Evolutionary conservation across 2,888 invertebrate genomes (phyloP).

Genomic region (Crematogaster levior): DNA sequence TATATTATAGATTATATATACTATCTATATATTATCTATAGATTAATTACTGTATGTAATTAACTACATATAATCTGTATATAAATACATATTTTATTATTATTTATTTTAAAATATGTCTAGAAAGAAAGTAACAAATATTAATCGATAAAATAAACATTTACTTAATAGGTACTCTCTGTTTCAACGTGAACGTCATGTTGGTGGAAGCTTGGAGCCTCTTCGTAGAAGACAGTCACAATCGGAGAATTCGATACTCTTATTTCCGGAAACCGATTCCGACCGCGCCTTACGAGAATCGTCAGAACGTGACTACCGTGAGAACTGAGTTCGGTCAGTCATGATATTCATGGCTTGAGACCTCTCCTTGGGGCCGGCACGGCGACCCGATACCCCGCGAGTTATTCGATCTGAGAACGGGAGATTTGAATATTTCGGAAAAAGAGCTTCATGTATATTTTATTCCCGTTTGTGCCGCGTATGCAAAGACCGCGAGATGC

Average conservation of each 20-base stretch:
- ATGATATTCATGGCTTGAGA: conserved; percentile 85
- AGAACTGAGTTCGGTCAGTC: conserved; percentile 82
- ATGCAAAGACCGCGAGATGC: conserved; percentile 17
- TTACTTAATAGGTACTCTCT: not conserved
- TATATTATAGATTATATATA: no score
- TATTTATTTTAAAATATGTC: no score
- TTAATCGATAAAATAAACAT: not conserved
- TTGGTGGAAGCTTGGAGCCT: not conserved
- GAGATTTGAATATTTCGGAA: conserved; percentile 83
- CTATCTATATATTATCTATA: no score
- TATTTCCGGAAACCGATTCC: conserved; percentile 74
- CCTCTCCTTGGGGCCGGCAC: conserved; percentile 79
- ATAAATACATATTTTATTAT: not conserved
- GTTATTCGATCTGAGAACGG: conserved; percentile 82
- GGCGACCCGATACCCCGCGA: conserved; percentile 78
- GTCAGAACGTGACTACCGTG: conserved; percentile 76
- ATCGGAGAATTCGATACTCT: conserved; percentile 69
- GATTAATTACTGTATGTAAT: no score
- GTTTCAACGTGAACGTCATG: not conserved
- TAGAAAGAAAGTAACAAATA: no score
- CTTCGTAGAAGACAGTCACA: conserved; percentile 38
- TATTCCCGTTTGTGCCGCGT: conserved; percentile 72
- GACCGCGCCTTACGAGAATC: conserved; percentile 77
- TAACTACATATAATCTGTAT: no score
- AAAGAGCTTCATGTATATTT: conserved; percentile 84